Base-by-base conservation (phyloP, 2,888 invertebrate genomes). In the Malacosoma neustria region DNA sequence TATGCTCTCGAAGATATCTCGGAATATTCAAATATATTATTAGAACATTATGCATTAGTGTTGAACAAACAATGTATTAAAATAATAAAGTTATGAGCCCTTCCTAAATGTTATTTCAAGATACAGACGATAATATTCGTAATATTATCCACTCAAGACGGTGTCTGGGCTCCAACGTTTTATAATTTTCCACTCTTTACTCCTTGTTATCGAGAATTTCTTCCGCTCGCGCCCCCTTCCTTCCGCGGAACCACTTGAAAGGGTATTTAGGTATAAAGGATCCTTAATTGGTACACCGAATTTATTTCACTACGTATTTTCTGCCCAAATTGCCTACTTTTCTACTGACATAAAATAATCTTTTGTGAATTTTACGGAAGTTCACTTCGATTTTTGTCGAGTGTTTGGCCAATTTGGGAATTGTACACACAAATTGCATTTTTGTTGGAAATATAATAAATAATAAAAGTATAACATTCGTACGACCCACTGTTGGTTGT, bases 221-320 rank as follows among this genome's bases (percentile, higher is more conserved):
- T 76, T 79, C 73, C 77, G 70, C 65, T 71, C 61, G 61, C 68
- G 57, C 73, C 74, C 74, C 72, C 68, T 80, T 79, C 73, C 72
- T 75, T 76, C 72, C 71, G 60, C 50, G 56, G 59, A 69, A 63
- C 70, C 70, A 72, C 72, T 75, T 73, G 72, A 71, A 72, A 69
- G 66, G 74, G 73, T 75, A 77, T 77, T 75, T 79, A 73, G 66
- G 69, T 72, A 73, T 70, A 75, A 76, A 69, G 65, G 72, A 69
- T 66, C 66, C 69, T 67, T 81, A 80, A 82, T 81, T 81, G 79
- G 72, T 71, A 68, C 64, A 71, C 62, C 58, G 63, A 72, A 71
- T 74, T 74, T 73, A 69, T 73, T 72, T 67, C 58, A 63, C 61
- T 61, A 57, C 52, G 53, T 68, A 57, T 64, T 70, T 66, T 54